A percentile compares a stretch with the other conserved stretches of the same genome.
Conservation (phyloP, 1,140 invertebrate genomes). For the Drosophila grimshawi region DNA sequence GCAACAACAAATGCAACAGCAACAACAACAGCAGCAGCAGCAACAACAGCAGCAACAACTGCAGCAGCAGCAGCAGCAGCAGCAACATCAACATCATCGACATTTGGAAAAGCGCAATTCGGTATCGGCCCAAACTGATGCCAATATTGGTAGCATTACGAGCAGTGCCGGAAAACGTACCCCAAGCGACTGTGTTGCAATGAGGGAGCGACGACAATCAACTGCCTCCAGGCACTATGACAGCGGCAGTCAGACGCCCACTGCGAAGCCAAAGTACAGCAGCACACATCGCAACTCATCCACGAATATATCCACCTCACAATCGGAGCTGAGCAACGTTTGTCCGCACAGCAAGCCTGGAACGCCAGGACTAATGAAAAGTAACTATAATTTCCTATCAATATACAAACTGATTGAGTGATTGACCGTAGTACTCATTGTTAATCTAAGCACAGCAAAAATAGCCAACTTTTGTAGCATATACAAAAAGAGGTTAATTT, state of each 20-base stretch:
- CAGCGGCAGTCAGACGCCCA: constrained; percentile 75
- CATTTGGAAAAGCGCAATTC: constrained; percentile 78
- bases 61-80: constrained; percentile 61
- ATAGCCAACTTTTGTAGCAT: too few relatives aligned
- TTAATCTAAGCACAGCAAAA: too few relatives aligned
- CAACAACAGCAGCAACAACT: constrained; percentile 56
- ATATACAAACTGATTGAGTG: too few relatives aligned
- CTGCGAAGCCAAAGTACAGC: constrained; percentile 73
- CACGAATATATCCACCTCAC: constrained; percentile 80
- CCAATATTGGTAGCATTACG: constrained; percentile 70
- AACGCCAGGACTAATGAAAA: constrained; percentile 67
- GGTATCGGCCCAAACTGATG: constrained; percentile 81
- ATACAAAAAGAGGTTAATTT: too few relatives aligned
- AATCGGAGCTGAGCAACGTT: constrained; percentile 79
- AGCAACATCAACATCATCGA: constrained; percentile 65
- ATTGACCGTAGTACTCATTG: too few relatives aligned
- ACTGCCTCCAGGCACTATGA: constrained; percentile 76
- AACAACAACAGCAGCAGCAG: constrained; percentile 65
- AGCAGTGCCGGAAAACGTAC: constrained; percentile 58
- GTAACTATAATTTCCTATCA: constrained; percentile 35
- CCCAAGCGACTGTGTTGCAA: constrained; percentile 59
- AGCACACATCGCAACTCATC: constrained; percentile 77
- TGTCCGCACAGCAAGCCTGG: constrained; percentile 77
- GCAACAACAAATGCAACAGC: constrained; percentile 40
- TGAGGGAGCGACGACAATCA: constrained; percentile 74